phyloP scores from a whole-genome alignment of 2,797 vertebrate genomes.

The Hydrocynus forskahlii region DNA sequence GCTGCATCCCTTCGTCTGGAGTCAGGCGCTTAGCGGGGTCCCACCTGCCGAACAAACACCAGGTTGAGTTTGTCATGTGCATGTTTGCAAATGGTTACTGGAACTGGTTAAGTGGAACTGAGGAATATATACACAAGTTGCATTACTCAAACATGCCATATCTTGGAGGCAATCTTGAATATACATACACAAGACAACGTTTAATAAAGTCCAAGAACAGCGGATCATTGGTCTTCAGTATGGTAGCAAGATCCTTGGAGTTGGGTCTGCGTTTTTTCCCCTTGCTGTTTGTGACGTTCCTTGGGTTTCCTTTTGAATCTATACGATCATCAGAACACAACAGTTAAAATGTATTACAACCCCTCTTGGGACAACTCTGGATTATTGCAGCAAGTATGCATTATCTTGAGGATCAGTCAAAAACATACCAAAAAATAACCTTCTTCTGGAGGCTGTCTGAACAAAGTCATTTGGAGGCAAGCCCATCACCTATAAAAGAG shows the following conservation, averaged over 20 bases:
- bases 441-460: constrained; percentile 85
- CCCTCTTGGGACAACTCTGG: neutral
- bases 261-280: constrained; percentile 87
- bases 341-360: too few relatives aligned
- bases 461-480: constrained; percentile 88
- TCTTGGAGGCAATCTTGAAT: neutral
- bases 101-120: neutral
- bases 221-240: constrained; percentile 85
- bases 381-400: neutral
- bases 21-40: constrained; percentile 90
- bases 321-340: constrained; percentile 45
- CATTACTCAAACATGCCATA: neutral
- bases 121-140: neutral
- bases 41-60: constrained; percentile 74
- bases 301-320: constrained; percentile 93
- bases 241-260: constrained; percentile 84
- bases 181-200: constrained; percentile 86
- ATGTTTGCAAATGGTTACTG: neutral
- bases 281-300: constrained; percentile 87
- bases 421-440: constrained; percentile 89
- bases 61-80: neutral
- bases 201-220: constrained; percentile 90
- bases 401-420: neutral
- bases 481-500: constrained; percentile 84
- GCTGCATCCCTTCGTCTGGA: constrained; percentile 88